These are phyloP conservation scores for Pelodytes ibericus DNA, from an alignment of 2,797 vertebrate genomes.

Conservation along the genomic window DNA sequence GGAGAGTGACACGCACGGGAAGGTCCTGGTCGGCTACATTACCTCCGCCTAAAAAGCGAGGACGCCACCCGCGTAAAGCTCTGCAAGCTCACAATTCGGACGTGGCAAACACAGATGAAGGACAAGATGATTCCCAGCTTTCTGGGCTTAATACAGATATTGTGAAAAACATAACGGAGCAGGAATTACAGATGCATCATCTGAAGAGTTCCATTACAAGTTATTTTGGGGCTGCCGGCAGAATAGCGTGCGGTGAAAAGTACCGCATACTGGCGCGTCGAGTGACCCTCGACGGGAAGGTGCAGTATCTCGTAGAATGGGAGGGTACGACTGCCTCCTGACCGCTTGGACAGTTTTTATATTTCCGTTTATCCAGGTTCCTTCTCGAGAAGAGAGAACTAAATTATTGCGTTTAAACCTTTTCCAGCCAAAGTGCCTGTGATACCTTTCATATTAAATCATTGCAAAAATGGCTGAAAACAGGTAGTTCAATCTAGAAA, in stretches of 20 bases:
- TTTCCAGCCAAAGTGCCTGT: conserved; percentile 40
- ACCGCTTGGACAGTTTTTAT: conserved; percentile 69
- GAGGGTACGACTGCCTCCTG: conserved; percentile 97
- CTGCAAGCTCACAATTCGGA: conserved; percentile 88
- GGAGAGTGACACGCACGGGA: conserved; percentile 83
- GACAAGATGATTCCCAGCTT: conserved; percentile 79
- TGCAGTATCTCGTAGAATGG: conserved; percentile 98
- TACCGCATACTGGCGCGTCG: conserved; percentile 92
- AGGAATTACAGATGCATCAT: conserved; percentile 91
- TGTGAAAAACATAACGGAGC: conserved; percentile 88
- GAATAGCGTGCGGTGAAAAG: conserved; percentile 95
- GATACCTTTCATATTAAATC: not conserved
- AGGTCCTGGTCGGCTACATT: conserved; percentile 82
- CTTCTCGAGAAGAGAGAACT: conserved; percentile 35
- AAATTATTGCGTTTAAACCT: conserved; percentile 34
- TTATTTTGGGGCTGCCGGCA: conserved; percentile 95
- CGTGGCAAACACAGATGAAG: conserved; percentile 80
- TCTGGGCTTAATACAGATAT: conserved; percentile 90
- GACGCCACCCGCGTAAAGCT: conserved; percentile 85
- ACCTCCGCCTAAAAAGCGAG: conserved; percentile 88
- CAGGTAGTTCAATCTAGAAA: conserved; percentile 3
- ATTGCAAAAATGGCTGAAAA: conserved; percentile 20
- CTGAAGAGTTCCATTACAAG: conserved; percentile 97
- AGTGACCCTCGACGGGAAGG: conserved; percentile 94
- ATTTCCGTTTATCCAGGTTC: conserved; percentile 64